Percentiles rank a stretch among this genome's conserved stretches.
Conservation (phyloP, 1,140 invertebrate genomes). For the Cephus cinctus region DNA sequence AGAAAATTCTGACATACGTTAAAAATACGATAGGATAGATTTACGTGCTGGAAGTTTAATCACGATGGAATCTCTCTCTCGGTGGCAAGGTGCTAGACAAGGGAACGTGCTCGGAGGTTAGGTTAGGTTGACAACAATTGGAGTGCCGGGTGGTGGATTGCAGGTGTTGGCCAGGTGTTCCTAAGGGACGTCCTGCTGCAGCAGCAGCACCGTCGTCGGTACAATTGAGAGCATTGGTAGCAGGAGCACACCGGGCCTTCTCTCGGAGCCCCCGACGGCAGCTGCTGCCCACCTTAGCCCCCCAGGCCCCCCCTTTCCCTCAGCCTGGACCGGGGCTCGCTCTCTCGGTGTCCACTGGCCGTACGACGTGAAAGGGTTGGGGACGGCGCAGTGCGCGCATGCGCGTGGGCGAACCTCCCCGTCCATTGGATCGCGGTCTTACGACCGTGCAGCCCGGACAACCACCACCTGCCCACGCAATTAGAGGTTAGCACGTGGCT, state of each 20-base stretch:
- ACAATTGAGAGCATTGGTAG: constrained; percentile 22
- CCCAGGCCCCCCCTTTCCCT: constrained; percentile 2
- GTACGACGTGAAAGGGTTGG: no score
- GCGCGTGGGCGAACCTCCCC: no score
- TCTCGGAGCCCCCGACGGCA: constrained; percentile 28
- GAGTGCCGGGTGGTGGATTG: no score
- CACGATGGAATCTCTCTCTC: no score
- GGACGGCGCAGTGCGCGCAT: no score
- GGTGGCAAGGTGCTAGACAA: no score
- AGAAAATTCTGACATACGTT: no score
- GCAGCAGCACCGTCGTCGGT: constrained; percentile 8
- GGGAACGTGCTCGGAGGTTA: no score
- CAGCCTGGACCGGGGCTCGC: constrained; percentile 1
- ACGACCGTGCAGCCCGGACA: background rate
- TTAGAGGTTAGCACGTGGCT: constrained; percentile 27
- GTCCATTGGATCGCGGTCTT: background rate
- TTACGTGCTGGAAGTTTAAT: no score
- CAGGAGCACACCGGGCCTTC: constrained; percentile 43
- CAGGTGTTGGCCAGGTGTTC: constrained; percentile 30
- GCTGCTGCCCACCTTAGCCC: constrained; percentile 30
- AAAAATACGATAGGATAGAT: no score
- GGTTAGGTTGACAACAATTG: no score
- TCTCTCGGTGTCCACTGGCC: background rate
- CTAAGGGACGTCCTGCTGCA: constrained; percentile 15
- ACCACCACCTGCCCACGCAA: constrained; percentile 24